Evolutionary conservation across 2,888 invertebrate genomes (phyloP).

Genomic region (Tiliacea aurago): DNA sequence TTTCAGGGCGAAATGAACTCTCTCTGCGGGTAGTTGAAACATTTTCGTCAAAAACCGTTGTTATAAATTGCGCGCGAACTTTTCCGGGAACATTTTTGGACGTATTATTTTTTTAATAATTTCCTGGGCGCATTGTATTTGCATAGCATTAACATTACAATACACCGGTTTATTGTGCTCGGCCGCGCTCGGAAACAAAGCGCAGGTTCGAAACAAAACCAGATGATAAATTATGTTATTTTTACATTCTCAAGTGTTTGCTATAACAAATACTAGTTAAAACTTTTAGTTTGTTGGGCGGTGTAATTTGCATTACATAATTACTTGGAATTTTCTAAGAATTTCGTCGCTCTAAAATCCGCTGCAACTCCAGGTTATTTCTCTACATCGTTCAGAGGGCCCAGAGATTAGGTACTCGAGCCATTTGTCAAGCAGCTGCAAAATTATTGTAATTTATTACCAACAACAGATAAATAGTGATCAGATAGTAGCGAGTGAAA

Average conservation of each 20-base stretch:
- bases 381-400: too few species aligned
- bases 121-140: conserved; percentile 69
- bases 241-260: conserved; percentile 59
- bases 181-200: conserved; percentile 57
- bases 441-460: too few species aligned
- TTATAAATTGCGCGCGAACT: conserved; percentile 54
- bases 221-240: conserved; percentile 66
- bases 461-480: too few species aligned
- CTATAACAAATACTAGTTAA: conserved; percentile 54
- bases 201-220: conserved; percentile 61
- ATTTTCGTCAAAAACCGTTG: conserved; percentile 46
- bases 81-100: conserved; percentile 51
- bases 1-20: conserved; percentile 61
- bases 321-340: not conserved
- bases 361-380: not conserved
- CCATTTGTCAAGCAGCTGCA: too few species aligned
- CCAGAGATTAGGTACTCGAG: not conserved
- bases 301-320: conserved; percentile 31
- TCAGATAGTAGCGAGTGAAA: too few species aligned
- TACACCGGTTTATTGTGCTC: conserved; percentile 65
- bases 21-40: conserved; percentile 56
- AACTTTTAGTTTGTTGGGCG: conserved; percentile 43
- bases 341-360: not conserved
- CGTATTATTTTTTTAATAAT: conserved; percentile 69
- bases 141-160: conserved; percentile 80